phyloP scores from a whole-genome alignment of 2,797 vertebrate species.

The Streptopelia turtur region DNA sequence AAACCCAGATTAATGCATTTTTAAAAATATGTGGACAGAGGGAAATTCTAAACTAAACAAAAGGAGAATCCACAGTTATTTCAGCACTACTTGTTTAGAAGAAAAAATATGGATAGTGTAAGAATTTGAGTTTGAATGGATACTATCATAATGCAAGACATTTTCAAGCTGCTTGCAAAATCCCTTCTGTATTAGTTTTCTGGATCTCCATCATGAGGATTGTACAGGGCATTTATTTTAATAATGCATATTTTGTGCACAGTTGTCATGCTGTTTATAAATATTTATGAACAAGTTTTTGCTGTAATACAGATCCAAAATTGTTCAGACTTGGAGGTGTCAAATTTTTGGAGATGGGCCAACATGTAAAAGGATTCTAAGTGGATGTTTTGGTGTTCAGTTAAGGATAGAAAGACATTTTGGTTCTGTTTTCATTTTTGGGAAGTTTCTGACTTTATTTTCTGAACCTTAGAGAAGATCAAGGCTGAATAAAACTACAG shows the following conservation, averaged over 20 bases:
- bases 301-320: neutral
- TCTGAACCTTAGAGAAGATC: neutral
- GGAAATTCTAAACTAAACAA: neutral
- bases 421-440: neutral
- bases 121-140: neutral
- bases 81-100: neutral
- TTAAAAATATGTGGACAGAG: neutral
- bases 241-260: neutral
- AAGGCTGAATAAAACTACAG: neutral
- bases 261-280: neutral
- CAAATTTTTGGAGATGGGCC: neutral
- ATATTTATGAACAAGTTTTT: neutral
- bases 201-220: neutral
- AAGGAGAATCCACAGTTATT: neutral
- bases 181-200: neutral
- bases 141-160: neutral
- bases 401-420: neutral
- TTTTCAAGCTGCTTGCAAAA: neutral
- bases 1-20: neutral
- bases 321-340: neutral
- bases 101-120: neutral
- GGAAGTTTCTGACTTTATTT: neutral
- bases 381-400: neutral
- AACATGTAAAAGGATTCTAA: neutral
- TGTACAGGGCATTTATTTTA: neutral